phyloP scores from a whole-genome alignment of 2,888 invertebrate genomes.

The Hylaea fasciaria region DNA sequence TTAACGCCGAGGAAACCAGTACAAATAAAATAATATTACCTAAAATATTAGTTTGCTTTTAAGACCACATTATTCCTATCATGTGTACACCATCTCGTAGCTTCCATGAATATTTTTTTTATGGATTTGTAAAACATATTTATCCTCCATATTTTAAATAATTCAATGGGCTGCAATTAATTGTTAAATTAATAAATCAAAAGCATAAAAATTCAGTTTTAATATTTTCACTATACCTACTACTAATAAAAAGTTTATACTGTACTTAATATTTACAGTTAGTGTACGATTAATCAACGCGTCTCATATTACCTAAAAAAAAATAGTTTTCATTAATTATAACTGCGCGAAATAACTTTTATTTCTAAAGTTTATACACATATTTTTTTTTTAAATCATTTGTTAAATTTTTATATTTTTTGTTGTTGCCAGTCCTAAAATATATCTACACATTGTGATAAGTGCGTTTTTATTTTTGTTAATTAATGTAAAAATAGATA shows the following conservation, averaged over 20 bases:
- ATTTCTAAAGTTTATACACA: too few relatives aligned
- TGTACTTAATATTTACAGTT: constrained; percentile 68
- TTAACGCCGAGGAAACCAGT: too few relatives aligned
- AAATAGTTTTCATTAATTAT: constrained; percentile 26
- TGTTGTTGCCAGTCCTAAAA: constrained; percentile 17
- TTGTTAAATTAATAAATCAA: constrained; percentile 66
- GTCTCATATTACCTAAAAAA: too few relatives aligned
- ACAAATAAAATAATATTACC: too few relatives aligned
- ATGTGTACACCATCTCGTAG: constrained; percentile 20
- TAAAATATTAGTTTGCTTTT: too few relatives aligned
- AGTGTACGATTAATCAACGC: constrained; percentile 10
- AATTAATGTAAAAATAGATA: background rate
- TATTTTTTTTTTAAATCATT: background rate
- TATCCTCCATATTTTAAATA: constrained; percentile 35
- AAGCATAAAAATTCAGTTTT: constrained; percentile 29
- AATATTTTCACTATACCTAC: constrained; percentile 56
- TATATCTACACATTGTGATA: constrained; percentile 37
- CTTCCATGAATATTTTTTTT: constrained; percentile 51
- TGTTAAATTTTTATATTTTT: too few relatives aligned
- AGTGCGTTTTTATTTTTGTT: constrained; percentile 22
- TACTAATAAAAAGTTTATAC: constrained; percentile 57
- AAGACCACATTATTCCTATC: background rate
- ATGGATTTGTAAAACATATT: constrained; percentile 51
- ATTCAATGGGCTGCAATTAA: constrained; percentile 73
- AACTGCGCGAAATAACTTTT: background rate